Conservation (phyloP, 2,113 vertebrate genomes). For the Asarcornis scutulata region DNA sequence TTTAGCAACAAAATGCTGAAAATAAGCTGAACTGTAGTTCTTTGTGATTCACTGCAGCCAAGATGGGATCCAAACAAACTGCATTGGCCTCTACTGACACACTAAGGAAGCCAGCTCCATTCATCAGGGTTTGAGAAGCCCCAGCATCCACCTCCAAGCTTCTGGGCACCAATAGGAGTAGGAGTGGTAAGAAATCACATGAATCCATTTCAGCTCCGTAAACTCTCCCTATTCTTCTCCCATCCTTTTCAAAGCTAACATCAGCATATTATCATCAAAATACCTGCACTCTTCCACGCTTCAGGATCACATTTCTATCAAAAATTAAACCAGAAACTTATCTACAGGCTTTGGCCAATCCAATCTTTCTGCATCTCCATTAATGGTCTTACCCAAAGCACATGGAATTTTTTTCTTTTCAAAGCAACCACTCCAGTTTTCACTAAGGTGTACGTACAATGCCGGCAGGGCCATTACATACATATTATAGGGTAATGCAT, state of each 20-base stretch:
- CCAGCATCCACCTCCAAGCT: background rate
- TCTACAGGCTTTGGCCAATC: background rate
- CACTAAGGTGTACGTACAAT: background rate
- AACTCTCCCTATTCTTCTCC: background rate
- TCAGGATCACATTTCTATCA: background rate
- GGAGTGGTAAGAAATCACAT: background rate
- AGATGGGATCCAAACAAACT: background rate
- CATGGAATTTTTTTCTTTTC: fast-evolving
- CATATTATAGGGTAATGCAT: background rate
- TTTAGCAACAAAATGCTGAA: background rate
- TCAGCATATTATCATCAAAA: background rate
- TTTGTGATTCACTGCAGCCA: background rate
- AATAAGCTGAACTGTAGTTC: background rate
- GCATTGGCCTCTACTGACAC: background rate
- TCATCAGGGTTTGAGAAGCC: too few species aligned
- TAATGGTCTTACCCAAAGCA: background rate
- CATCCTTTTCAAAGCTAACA: fast-evolving
- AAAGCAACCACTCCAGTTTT: background rate
- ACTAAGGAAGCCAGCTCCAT: background rate
- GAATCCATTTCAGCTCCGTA: background rate
- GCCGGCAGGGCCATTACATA: background rate
- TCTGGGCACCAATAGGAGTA: background rate
- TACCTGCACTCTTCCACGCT: fast-evolving
- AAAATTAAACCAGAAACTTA: background rate
- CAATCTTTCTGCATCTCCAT: background rate